Evolutionary conservation across 92 coral and sea anemone species (phyloP), one percentile per base, ranked within the genome.

Genomic region (Anthopleura xanthogrammica): DNA sequence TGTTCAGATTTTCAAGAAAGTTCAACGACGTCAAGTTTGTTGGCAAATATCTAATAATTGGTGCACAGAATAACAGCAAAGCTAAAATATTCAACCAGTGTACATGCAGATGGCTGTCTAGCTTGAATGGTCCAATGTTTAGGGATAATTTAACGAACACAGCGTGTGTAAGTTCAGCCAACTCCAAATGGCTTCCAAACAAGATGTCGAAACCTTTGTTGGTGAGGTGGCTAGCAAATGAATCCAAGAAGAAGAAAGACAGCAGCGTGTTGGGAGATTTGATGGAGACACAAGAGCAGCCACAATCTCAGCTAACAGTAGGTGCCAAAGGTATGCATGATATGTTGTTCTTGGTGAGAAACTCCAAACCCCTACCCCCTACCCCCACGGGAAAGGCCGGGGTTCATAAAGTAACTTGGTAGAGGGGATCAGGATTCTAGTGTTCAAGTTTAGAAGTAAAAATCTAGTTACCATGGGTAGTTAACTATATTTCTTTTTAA

Each of bases 221-320:
- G 58, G 58, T 54, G 58, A 54, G 58, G 16, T 54, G 71, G 41
- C 52, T 86, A 42, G 83, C 88, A 57, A 65, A 79, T n/a, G 60
- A 43, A 24, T 85, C 93, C 70, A 60, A 84, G 89, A 66, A 54
- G 58, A 54, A 54, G 58, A 54, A 54, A 14, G 58, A 54, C 58
- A 14, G 16, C 13, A 54, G 58, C 11, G 58, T 54, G 12, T 58
- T 87, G 50, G 91, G 90, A 54, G 97, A 95, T 16, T 57, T 95
- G 46, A 89, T 91, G 43, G 94, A 95, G 60, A 60, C 95, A 41
- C 74, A 83, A 17, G 98, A 93, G 73, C 94, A 84, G 78, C 91
- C 90, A 7, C 90, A 95, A 83, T 87, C 94, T 40, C 94, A 92
- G 43, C 82, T 95, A 74, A 93, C 98, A 19, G 97, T 91, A 29